phyloP scores from a whole-genome alignment of 30 jellyfish, hydroid and myxozoan genomes.

The Aurelia aurita complex sp. Pacific region DNA sequence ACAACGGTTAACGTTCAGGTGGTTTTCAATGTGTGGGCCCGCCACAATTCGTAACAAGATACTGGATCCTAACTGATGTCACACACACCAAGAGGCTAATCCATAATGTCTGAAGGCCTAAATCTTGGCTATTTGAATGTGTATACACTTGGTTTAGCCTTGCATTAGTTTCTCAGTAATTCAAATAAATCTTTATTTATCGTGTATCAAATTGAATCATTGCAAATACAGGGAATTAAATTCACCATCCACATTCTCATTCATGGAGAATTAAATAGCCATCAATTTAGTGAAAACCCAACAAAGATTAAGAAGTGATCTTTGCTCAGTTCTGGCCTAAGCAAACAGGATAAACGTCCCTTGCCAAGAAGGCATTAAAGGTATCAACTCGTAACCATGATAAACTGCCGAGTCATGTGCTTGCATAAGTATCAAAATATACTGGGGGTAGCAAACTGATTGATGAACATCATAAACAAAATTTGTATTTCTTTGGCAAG shows the following conservation, averaged over 20 bases:
- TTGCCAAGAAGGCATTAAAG: no score
- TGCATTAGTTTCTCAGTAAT: constrained; percentile 37
- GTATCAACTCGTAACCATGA: no score
- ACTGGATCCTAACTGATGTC: constrained; percentile 19
- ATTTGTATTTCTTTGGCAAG: no score
- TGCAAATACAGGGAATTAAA: constrained; percentile 11
- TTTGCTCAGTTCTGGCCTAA: constrained; percentile 10
- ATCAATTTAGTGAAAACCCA: constrained; percentile 22
- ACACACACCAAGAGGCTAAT: constrained; percentile 30
- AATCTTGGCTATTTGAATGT: constrained; percentile 45
- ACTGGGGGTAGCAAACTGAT: no score
- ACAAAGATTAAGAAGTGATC: not conserved
- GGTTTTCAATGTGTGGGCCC: constrained; percentile 44
- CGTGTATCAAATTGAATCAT: constrained; percentile 27
- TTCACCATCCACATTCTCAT: constrained; percentile 29
- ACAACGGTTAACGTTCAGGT: not conserved
- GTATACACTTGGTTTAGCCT: constrained; percentile 41
- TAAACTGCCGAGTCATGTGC: no score
- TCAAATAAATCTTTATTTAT: constrained; percentile 27
- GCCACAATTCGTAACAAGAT: constrained; percentile 28
- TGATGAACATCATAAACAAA: no score
- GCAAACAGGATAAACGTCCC: not conserved
- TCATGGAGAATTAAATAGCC: constrained; percentile 35
- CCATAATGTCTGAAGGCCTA: constrained; percentile 39
- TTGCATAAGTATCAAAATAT: no score